phyloP scores from a whole-genome alignment of 2,888 invertebrate genomes.

The Alsophila aescularia region DNA sequence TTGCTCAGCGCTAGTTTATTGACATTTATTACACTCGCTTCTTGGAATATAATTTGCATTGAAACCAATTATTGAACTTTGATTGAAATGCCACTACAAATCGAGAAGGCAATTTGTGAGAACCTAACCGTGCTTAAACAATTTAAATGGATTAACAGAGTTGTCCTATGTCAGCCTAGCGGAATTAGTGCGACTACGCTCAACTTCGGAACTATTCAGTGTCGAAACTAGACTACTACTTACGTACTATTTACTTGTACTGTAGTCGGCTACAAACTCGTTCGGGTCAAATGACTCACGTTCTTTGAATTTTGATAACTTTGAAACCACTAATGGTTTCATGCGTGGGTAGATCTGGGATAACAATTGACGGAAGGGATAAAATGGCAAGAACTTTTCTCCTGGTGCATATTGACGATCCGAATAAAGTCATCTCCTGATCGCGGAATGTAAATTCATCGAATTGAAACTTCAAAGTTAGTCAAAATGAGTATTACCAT shows the following conservation, averaged over 20 bases:
- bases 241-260: too few species aligned
- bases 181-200: constrained; percentile 20
- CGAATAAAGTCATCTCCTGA: too few species aligned
- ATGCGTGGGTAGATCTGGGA: constrained; percentile 2
- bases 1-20: neutral
- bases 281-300: constrained; percentile 41
- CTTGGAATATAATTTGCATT: neutral
- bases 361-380: constrained; percentile 1
- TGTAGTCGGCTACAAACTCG: constrained; percentile 21
- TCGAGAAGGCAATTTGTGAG: constrained; percentile 6
- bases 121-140: constrained; percentile 7
- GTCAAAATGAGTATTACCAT: too few species aligned
- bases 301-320: constrained; percentile 45
- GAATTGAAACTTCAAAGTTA: too few species aligned
- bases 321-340: constrained; percentile 22
- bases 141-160: constrained; percentile 17
- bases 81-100: constrained; percentile 17
- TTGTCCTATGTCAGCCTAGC: constrained; percentile 17
- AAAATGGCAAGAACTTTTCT: neutral
- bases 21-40: neutral
- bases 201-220: constrained; percentile 19
- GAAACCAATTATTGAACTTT: constrained; percentile 6
- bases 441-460: too few species aligned
- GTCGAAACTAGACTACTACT: constrained; percentile 13
- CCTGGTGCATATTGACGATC: neutral